Evolutionary conservation across 2,888 invertebrate species (phyloP).

Genomic region (Xanthia icteritia): DNA sequence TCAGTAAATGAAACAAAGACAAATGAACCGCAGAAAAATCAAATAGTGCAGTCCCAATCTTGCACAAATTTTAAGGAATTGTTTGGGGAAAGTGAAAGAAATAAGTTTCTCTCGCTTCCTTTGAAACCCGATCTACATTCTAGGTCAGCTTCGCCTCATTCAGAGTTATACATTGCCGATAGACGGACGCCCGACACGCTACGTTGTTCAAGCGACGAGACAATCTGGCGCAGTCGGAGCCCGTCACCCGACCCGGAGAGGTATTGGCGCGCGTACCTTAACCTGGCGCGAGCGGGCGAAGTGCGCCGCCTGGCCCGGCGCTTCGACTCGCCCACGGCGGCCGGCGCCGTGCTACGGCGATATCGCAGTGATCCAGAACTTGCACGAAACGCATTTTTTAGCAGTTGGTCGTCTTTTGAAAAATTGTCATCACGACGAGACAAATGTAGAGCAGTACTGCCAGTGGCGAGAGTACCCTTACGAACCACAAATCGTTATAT

Average conservation of each 20-base stretch:
- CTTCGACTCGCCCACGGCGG: slow-evolving; percentile 93
- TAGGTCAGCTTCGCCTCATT: slow-evolving; percentile 89
- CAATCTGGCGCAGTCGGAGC: slow-evolving; percentile 93
- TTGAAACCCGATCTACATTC: slow-evolving; percentile 83
- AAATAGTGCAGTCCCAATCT: slow-evolving; percentile 91
- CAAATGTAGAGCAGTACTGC: slow-evolving; percentile 88
- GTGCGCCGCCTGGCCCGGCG: slow-evolving; percentile 94
- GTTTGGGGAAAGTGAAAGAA: slow-evolving; percentile 93
- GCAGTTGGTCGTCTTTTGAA: slow-evolving; percentile 87
- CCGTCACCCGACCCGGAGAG: slow-evolving; percentile 93
- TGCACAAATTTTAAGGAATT: slow-evolving; percentile 94
- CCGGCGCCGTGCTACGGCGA: slow-evolving; percentile 89
- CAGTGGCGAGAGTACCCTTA: slow-evolving; percentile 92
- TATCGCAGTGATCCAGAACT: slow-evolving; percentile 95
- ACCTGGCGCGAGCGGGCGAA: slow-evolving; percentile 93
- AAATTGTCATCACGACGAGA: slow-evolving; percentile 76
- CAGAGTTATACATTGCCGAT: slow-evolving; percentile 85
- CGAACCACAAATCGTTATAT: slow-evolving; percentile 93
- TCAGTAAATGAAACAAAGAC: slow-evolving; percentile 70
- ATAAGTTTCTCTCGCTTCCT: slow-evolving; percentile 90
- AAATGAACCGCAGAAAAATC: slow-evolving; percentile 74
- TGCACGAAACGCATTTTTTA: slow-evolving; percentile 90
- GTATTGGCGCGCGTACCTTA: slow-evolving; percentile 92
- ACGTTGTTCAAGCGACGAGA: slow-evolving; percentile 91
- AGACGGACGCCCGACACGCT: slow-evolving; percentile 89